phyloP scores from a whole-genome alignment of 1,140 invertebrate species.

The Coptotermes formosanus region DNA sequence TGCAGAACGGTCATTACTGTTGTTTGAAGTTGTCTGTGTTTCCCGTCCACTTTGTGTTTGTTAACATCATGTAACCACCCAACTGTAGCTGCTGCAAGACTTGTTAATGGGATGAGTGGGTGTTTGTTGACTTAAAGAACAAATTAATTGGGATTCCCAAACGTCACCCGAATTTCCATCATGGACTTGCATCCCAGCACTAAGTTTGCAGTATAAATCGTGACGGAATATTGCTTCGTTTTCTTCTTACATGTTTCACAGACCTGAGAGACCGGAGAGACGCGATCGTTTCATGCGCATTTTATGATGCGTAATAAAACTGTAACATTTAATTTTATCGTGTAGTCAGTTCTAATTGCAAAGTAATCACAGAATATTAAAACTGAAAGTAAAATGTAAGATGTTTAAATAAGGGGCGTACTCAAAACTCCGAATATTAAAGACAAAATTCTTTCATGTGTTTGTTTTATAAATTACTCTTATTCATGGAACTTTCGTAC shows the following conservation, averaged over 20 bases:
- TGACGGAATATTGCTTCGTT: not conserved
- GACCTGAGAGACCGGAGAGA: too few relatives aligned
- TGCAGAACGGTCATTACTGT: not conserved
- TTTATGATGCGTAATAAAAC: too few relatives aligned
- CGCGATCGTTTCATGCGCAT: too few relatives aligned
- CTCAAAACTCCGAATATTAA: too few relatives aligned
- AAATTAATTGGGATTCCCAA: not conserved
- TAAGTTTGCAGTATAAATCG: not conserved
- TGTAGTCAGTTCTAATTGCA: too few relatives aligned
- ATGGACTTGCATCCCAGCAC: not conserved
- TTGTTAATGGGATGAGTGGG: not conserved
- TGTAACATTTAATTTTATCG: too few relatives aligned
- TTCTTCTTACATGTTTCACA: not conserved
- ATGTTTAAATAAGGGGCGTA: too few relatives aligned
- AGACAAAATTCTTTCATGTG: too few relatives aligned
- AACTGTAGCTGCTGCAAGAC: not conserved
- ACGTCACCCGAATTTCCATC: not conserved
- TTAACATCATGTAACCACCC: not conserved
- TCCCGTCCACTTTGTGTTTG: conserved; percentile 2
- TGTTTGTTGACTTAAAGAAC: not conserved
- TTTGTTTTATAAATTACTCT: too few relatives aligned
- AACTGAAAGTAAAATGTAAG: too few relatives aligned
- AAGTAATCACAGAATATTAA: too few relatives aligned
- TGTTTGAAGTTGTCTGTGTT: conserved; percentile 7
- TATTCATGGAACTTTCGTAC: too few relatives aligned